phyloP scores from a whole-genome alignment of 2,113 vertebrate species.

The Chaenocephalus aceratus region DNA sequence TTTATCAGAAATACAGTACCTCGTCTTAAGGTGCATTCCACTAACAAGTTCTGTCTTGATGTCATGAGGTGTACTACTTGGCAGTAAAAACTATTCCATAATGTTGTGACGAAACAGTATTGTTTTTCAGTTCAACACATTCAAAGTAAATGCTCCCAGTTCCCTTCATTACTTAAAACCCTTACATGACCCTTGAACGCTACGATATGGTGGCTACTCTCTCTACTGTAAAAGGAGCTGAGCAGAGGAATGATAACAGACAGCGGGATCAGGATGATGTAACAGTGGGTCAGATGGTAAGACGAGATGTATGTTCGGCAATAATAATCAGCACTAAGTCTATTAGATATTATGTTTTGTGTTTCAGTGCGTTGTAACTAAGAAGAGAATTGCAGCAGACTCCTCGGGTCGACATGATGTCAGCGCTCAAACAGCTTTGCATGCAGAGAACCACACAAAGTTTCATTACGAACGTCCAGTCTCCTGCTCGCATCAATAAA shows the following conservation, averaged over 20 bases:
- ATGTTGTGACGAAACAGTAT: background rate
- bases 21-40: background rate
- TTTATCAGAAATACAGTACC: background rate
- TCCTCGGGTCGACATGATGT: constrained; percentile 20
- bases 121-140: background rate
- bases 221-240: constrained; percentile 34
- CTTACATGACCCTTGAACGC: background rate
- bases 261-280: constrained; percentile 19
- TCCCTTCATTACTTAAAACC: background rate
- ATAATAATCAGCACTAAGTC: constrained; percentile 34
- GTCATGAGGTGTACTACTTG: background rate
- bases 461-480: constrained; percentile 13
- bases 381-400: constrained; percentile 17
- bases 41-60: background rate
- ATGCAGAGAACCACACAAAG: constrained; percentile 35
- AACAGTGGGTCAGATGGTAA: constrained; percentile 15
- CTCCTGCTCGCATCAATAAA: constrained; percentile 65
- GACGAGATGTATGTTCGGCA: constrained; percentile 19
- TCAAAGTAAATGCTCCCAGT: background rate
- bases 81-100: background rate
- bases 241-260: constrained; percentile 30
- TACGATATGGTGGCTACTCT: background rate
- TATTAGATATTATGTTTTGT: constrained; percentile 12
- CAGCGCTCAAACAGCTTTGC: constrained; percentile 34
- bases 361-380: constrained; percentile 5